Evolutionary conservation across 2,113 vertebrate genomes (phyloP).

Genomic region (Lophotis ruficrista): DNA sequence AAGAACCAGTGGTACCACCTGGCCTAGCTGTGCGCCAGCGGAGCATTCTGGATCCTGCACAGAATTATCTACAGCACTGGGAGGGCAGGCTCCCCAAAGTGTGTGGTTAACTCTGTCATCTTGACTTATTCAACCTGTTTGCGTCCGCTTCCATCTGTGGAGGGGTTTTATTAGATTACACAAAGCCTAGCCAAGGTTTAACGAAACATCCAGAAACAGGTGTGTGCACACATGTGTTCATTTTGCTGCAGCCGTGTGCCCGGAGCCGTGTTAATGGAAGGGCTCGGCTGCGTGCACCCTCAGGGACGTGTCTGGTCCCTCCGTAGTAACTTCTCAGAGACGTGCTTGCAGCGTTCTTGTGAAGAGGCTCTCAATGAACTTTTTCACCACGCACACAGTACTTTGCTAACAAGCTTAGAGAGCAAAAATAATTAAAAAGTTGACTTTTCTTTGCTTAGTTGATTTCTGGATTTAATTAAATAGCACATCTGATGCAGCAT

Average conservation of each 20-base stretch:
- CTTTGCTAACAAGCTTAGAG: neutral
- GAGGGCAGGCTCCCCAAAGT: neutral
- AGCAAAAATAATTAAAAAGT: neutral
- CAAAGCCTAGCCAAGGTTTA: neutral
- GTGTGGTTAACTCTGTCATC: neutral
- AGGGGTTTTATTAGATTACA: neutral
- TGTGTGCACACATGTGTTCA: accelerated
- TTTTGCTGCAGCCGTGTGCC: neutral
- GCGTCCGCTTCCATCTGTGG: neutral
- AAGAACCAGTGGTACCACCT: neutral
- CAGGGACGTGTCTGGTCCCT: neutral
- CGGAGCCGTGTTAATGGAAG: neutral
- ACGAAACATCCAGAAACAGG: neutral
- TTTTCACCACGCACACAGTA: neutral
- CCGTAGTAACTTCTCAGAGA: neutral
- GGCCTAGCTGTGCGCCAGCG: neutral
- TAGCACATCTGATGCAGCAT: too few relatives aligned
- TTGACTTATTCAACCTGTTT: neutral
- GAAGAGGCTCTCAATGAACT: neutral
- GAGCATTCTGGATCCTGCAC: neutral
- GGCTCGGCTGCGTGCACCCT: too few relatives aligned
- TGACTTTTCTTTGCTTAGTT: neutral
- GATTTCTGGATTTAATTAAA: neutral
- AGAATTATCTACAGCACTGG: neutral
- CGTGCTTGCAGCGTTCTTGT: too few relatives aligned